Evolutionary conservation across 2,797 vertebrate genomes (phyloP).

Genomic region (Acipenser transmontanus): DNA sequence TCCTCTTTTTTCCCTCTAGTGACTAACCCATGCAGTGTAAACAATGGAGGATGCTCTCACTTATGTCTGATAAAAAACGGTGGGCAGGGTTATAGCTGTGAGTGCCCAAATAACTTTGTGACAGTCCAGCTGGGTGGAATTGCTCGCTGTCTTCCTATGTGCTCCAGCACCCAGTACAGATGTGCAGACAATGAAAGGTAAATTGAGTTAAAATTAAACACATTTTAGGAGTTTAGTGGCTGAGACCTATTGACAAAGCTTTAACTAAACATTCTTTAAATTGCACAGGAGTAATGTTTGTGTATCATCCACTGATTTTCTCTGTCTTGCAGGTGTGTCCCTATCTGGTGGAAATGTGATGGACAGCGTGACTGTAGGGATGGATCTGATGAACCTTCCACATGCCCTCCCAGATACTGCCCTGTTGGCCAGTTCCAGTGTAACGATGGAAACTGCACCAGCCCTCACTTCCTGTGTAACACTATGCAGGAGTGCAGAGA

Average conservation of each 20-base stretch:
- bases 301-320: too few species aligned
- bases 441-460: constrained; percentile 87
- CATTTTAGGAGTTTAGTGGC: too few species aligned
- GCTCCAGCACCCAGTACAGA: constrained; percentile 93
- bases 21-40: constrained; percentile 83
- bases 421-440: constrained; percentile 88
- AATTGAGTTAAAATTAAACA: constrained; percentile 23
- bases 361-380: constrained; percentile 89
- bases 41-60: constrained; percentile 95
- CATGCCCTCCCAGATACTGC: constrained; percentile 77
- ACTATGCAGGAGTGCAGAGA: constrained; percentile 73
- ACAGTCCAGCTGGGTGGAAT: constrained; percentile 57
- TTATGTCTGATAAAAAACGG: constrained; percentile 87
- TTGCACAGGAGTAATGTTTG: too few species aligned
- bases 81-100: constrained; percentile 81
- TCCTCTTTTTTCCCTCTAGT: constrained; percentile 57
- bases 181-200: constrained; percentile 90
- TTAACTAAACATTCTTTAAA: too few species aligned
- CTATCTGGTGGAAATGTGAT: constrained; percentile 98
- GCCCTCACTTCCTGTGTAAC: constrained; percentile 80
- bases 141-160: constrained; percentile 79
- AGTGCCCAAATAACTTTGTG: constrained; percentile 91
- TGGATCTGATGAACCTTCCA: constrained; percentile 81
- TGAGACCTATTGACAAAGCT: too few species aligned
- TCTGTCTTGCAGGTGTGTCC: constrained; percentile 74